These are phyloP conservation scores for Coecobrya sp. DNA, from an alignment of 2,888 invertebrate species.

Conservation along the genomic window DNA sequence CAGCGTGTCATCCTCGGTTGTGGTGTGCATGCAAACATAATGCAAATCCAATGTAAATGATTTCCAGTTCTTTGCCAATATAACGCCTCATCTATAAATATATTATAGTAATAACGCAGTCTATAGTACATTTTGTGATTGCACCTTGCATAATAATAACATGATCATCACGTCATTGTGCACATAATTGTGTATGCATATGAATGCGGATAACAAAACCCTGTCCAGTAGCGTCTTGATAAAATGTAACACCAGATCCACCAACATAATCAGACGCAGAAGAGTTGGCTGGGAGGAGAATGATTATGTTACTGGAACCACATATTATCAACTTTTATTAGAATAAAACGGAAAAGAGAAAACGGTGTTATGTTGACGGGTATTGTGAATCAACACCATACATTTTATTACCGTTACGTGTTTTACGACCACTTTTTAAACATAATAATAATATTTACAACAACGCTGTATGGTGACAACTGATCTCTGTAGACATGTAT, in stretches of 20 bases:
- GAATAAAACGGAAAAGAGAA: background rate
- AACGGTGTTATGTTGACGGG: too few relatives aligned
- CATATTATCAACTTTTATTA: too few relatives aligned
- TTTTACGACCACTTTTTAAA: too few relatives aligned
- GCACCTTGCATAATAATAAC: background rate
- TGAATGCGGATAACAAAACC: conserved; percentile 10
- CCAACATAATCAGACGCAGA: background rate
- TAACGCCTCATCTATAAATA: background rate
- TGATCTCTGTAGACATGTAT: too few relatives aligned
- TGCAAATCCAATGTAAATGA: background rate
- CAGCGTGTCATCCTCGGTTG: background rate
- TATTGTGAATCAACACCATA: too few relatives aligned
- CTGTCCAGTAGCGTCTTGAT: background rate
- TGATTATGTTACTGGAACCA: background rate
- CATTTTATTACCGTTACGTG: too few relatives aligned
- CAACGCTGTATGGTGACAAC: too few relatives aligned
- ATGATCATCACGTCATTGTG: background rate
- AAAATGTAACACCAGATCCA: background rate
- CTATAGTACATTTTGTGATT: background rate
- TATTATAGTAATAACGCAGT: too few relatives aligned
- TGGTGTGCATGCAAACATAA: background rate
- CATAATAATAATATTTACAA: too few relatives aligned
- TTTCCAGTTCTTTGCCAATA: too few relatives aligned
- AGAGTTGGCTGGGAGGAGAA: background rate
- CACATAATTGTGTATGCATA: conserved; percentile 8